Conservation (phyloP, 2,888 invertebrate species). For the Panzeria rudis region DNA sequence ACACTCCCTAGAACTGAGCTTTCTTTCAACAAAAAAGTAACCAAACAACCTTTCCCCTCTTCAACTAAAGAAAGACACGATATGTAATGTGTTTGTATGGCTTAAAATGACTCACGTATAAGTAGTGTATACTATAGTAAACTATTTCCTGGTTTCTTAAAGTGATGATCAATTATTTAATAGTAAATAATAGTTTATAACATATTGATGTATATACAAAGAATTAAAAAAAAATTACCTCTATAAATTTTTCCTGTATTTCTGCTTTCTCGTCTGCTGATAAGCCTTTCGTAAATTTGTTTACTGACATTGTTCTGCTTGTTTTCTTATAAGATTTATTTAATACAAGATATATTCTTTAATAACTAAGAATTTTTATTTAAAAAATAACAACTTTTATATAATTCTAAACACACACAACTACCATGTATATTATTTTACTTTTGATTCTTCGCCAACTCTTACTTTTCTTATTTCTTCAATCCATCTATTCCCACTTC, state of each 20-base stretch:
- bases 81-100: slow-evolving; percentile 20
- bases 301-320: slow-evolving; percentile 78
- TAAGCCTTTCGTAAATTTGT: slow-evolving; percentile 82
- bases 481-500: slow-evolving; percentile 60
- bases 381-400: slow-evolving; percentile 25
- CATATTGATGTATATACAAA: not conserved
- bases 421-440: slow-evolving; percentile 22
- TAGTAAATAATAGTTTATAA: not conserved
- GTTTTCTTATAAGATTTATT: slow-evolving; percentile 44
- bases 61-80: slow-evolving; percentile 16
- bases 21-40: slow-evolving; percentile 55
- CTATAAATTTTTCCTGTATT: slow-evolving; percentile 90
- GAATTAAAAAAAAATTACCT: slow-evolving; percentile 84
- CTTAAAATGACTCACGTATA: slow-evolving; percentile 65
- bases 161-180: slow-evolving; percentile 46
- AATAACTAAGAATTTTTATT: not conserved
- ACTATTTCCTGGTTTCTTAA: slow-evolving; percentile 45
- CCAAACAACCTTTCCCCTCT: slow-evolving; percentile 60
- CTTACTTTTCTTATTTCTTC: slow-evolving; percentile 49
- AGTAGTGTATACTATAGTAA: not conserved
- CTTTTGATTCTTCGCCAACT: slow-evolving; percentile 52
- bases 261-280: slow-evolving; percentile 88
- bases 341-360: not conserved
- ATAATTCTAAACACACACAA: slow-evolving; percentile 35
- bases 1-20: slow-evolving; percentile 56